Base-by-base conservation (phyloP, 2,113 vertebrate genomes). In the Gambusia holbrooki region DNA sequence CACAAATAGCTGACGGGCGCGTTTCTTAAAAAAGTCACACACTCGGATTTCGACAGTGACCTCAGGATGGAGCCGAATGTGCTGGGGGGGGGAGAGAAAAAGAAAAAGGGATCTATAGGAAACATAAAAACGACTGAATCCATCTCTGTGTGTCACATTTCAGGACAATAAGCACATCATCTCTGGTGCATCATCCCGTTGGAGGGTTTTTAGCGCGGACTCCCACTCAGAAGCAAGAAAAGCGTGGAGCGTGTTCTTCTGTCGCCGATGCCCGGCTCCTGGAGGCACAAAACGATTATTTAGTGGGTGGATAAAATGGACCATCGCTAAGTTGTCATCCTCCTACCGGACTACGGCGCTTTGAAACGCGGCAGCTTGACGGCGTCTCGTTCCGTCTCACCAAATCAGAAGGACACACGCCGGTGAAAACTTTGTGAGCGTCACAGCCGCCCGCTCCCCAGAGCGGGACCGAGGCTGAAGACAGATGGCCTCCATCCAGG, bases 271-370 rank as follows among this genome's bases (percentile, higher is more conserved):
- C 63, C 73, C 73, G 73, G 79, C 73, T 88, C 77, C 76, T 78
- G 73, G 69, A 88, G 82, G 75, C 75, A 85, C 58, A 42, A 81
- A 78, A 77, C 79, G 61, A 86, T 87, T 66, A 81, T 84, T 86
- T 77, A 69, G 85, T 90, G 84, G 80, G 85, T 82, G 89, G 79
- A 80, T 64, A 28, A 37, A 37, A 74, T 74, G 82, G 81, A 79
- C 75, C 72, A 84, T 83, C 82, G 79, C 84, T 83, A 71, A 90
- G 81, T 83, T 60, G 86, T 78, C 82, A 73, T 78, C 84, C 85
- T 69, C 89, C 87, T 77, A 77, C 87, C 60, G 65, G 3, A 63
- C 65, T 65, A 37, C 35, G 14, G 51, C 28, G 71, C 71, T 62
- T 48, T 45, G 32, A 51, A 69, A 77, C 71, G 69, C 30, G 19